phyloP scores from a whole-genome alignment of 2,113 vertebrate species.

The Neotragus pygmaeus region DNA sequence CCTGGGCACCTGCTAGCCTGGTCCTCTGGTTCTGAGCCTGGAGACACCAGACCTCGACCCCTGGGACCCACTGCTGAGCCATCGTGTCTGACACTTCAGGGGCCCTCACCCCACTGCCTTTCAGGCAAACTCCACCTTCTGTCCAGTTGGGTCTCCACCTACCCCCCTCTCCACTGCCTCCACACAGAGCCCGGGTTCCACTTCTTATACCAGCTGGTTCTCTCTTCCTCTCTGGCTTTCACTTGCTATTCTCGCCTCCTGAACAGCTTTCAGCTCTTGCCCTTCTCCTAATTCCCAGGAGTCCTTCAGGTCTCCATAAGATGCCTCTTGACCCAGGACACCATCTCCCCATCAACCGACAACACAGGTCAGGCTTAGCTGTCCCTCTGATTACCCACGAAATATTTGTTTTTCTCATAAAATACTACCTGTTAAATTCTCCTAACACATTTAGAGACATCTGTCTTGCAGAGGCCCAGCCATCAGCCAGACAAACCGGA shows the following conservation, averaged over 20 bases:
- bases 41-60: not conserved
- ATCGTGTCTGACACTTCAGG: not conserved
- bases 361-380: not conserved
- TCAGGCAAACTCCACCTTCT: not conserved
- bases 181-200: rapidly evolving
- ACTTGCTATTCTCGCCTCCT: not conserved
- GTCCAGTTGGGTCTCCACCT: not conserved
- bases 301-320: not conserved
- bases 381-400: not conserved
- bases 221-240: not conserved
- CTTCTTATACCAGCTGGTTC: not conserved
- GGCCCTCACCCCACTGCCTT: not conserved
- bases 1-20: not conserved
- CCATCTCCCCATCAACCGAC: not conserved
- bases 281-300: not conserved
- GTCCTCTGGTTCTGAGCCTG: not conserved
- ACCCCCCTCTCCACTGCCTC: not conserved
- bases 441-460: not conserved
- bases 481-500: not conserved
- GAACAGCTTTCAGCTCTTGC: not conserved
- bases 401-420: not conserved
- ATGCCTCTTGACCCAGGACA: not conserved
- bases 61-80: rapidly evolving
- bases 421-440: not conserved
- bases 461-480: not conserved